phyloP scores from a whole-genome alignment of 2,797 vertebrate species.

The Periparus ater region DNA sequence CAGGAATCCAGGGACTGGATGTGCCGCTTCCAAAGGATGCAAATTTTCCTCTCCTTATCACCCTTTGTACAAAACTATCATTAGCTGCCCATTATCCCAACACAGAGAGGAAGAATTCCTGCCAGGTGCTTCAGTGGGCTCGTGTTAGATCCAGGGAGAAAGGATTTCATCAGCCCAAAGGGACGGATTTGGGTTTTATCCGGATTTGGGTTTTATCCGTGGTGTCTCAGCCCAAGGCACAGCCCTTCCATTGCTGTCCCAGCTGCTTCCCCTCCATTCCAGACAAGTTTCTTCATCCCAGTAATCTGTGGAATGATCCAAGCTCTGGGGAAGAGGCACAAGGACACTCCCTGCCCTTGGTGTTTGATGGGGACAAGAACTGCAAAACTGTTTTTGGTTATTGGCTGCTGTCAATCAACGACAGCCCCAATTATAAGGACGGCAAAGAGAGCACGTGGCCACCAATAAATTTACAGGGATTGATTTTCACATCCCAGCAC shows the following conservation, averaged over 20 bases:
- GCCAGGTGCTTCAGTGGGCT: not conserved
- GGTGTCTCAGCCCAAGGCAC: not conserved
- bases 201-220: rapidly evolving
- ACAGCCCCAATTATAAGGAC: not conserved
- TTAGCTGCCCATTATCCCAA: not conserved
- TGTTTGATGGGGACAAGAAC: not conserved
- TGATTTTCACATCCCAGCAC: slow-evolving; percentile 23
- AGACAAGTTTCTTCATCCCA: not conserved
- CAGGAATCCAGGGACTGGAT: not conserved
- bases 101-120: not conserved
- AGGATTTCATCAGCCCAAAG: not conserved
- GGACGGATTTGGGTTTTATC: not conserved
- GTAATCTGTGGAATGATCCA: not conserved
- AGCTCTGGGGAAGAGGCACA: not conserved
- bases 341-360: not conserved
- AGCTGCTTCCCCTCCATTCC: rapidly evolving
- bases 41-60: not conserved
- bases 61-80: not conserved
- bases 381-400: not conserved
- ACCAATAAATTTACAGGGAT: not conserved
- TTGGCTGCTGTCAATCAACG: slow-evolving; percentile 14
- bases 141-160: rapidly evolving
- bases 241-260: not conserved
- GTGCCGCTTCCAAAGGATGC: not conserved
- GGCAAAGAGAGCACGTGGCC: not conserved